phyloP scores from a whole-genome alignment of 2,797 vertebrate genomes.

The Pseudochirops cupreus region DNA sequence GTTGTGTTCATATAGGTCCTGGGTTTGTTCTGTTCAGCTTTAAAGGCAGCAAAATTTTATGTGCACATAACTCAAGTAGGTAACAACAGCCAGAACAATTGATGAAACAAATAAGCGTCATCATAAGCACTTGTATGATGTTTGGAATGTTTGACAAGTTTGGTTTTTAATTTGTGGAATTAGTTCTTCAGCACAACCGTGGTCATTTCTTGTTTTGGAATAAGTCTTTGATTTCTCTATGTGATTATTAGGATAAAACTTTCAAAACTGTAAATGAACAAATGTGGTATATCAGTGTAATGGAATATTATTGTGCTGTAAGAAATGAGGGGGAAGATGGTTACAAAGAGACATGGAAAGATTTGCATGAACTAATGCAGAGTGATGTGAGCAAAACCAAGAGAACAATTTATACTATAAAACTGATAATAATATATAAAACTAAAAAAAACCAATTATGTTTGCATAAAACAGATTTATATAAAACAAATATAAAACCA shows the following conservation, averaged over 20 bases:
- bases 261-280: not conserved
- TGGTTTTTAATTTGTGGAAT: not conserved
- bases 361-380: not conserved
- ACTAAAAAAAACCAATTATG: not conserved
- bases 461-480: too few relatives aligned
- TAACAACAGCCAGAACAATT: not conserved
- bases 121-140: not conserved
- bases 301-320: not conserved
- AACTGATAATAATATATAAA: not conserved
- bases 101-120: not conserved
- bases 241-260: not conserved
- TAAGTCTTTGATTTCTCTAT: not conserved
- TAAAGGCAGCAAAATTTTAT: constrained; percentile 22
- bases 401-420: not conserved
- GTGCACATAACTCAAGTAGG: not conserved
- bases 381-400: not conserved
- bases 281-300: not conserved
- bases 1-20: too few relatives aligned
- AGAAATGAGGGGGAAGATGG: not conserved
- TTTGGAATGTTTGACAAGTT: not conserved
- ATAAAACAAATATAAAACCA: not conserved
- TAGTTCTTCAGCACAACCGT: constrained; percentile 11
- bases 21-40: not conserved
- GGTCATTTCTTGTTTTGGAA: constrained; percentile 19
- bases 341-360: not conserved